These are phyloP conservation scores for Hydrocynus forskahlii DNA, from an alignment of 2,797 vertebrate genomes.

Conservation along the genomic window DNA sequence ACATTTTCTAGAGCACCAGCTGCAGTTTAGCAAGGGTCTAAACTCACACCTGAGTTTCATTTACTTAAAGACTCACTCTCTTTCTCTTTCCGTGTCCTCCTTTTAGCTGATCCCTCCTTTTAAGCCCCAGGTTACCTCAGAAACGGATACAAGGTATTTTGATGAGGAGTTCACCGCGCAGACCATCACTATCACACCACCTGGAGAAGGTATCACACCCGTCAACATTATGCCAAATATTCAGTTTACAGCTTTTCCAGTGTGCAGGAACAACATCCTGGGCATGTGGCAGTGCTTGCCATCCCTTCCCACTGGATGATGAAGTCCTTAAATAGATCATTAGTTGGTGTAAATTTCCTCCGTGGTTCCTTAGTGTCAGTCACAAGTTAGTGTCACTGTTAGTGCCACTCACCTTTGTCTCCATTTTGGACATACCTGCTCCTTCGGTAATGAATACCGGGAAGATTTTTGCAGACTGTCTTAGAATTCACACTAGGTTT, in stretches of 20 bases:
- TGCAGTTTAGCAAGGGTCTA: not conserved
- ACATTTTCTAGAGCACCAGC: not conserved
- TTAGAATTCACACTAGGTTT: not conserved
- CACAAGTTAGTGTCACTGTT: not conserved
- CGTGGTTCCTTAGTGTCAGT: constrained; percentile 11
- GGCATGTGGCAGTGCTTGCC: not conserved
- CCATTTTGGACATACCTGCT: not conserved
- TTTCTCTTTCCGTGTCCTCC: constrained; percentile 54
- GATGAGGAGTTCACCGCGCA: constrained; percentile 98
- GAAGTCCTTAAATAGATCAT: not conserved
- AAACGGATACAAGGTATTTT: constrained; percentile 97
- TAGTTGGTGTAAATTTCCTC: constrained; percentile 1
- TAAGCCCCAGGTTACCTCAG: constrained; percentile 97
- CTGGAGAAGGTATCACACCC: constrained; percentile 89
- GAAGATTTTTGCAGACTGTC: not conserved
- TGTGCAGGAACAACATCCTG: not conserved
- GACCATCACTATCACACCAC: constrained; percentile 98
- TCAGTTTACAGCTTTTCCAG: not conserved
- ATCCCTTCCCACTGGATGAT: not conserved
- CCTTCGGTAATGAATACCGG: not conserved
- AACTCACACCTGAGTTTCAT: not conserved
- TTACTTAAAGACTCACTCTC: constrained; percentile 49
- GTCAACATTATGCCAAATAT: not conserved
- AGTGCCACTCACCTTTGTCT: not conserved
- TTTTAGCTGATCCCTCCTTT: constrained; percentile 91